Conservation (phyloP, 2,797 vertebrate species). For the Petrocephalus schoutedeni region DNA sequence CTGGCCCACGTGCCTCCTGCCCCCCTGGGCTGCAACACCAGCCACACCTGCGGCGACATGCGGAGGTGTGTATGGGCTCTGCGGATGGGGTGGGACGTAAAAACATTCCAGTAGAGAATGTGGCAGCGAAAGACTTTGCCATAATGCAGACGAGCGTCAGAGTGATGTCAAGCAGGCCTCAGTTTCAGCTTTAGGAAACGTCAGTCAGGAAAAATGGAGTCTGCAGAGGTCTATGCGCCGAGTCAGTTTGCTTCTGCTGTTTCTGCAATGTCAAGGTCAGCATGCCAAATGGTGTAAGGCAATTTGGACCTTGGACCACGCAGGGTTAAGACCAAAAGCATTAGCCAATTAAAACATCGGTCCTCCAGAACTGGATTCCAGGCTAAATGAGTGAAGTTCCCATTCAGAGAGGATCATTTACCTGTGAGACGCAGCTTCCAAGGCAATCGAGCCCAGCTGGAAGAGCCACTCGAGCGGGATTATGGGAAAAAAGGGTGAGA, state of each 20-base stretch:
- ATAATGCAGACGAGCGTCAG: not conserved
- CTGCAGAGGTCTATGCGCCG: not conserved
- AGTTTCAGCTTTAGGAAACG: not conserved
- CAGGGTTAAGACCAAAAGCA: not conserved
- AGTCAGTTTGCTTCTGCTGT: not conserved
- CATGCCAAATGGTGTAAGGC: not conserved
- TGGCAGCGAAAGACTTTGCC: not conserved
- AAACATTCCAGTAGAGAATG: not conserved
- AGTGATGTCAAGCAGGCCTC: not conserved
- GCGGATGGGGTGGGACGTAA: not conserved
- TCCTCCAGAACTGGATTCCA: not conserved
- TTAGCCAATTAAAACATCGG: not conserved
- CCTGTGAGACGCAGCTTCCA: not conserved
- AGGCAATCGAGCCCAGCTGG: not conserved
- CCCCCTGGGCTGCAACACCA: not conserved
- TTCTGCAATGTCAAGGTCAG: not conserved
- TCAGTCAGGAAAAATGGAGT: not conserved
- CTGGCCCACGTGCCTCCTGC: not conserved
- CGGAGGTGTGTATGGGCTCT: not conserved
- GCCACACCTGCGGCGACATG: not conserved
- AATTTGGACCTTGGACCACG: not conserved
- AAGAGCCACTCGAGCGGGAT: not conserved
- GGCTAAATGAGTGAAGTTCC: not conserved
- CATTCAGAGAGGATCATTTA: not conserved
- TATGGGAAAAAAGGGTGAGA: not conserved